Evolutionary conservation across 2,888 invertebrate genomes (phyloP).

Genomic region (Agrotis exclamationis): DNA sequence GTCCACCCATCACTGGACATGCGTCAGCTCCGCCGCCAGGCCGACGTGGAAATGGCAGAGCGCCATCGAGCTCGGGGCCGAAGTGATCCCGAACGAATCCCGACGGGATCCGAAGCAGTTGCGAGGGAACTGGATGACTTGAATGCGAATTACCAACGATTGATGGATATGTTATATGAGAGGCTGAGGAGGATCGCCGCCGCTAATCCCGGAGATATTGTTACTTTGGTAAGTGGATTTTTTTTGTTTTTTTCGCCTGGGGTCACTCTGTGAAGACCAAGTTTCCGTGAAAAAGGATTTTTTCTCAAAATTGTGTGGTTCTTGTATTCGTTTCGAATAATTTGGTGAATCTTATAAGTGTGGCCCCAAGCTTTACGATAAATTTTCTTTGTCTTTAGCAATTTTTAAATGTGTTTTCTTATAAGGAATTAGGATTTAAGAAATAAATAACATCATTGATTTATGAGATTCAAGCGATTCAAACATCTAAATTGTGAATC

Average conservation of each 20-base stretch:
- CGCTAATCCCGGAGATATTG: slow-evolving; percentile 93
- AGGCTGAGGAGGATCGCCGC: slow-evolving; percentile 93
- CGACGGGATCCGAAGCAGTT: slow-evolving; percentile 93
- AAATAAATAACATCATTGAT: slow-evolving; percentile 9
- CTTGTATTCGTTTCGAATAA: too few relatives aligned
- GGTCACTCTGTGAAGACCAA: not conserved
- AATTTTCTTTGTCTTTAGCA: not conserved
- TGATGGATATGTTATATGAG: slow-evolving; percentile 93
- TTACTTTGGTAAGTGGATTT: slow-evolving; percentile 93
- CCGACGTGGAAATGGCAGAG: slow-evolving; percentile 83
- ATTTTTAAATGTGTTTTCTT: not conserved
- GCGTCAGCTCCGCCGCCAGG: slow-evolving; percentile 84
- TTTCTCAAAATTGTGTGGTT: too few relatives aligned
- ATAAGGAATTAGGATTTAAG: not conserved
- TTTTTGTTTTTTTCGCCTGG: not conserved
- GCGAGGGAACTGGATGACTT: slow-evolving; percentile 95
- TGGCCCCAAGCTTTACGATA: not conserved
- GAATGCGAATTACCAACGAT: slow-evolving; percentile 94
- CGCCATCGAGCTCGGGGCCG: slow-evolving; percentile 79
- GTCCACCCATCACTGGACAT: slow-evolving; percentile 95
- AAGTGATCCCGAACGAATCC: slow-evolving; percentile 75
- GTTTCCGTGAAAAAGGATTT: too few relatives aligned
- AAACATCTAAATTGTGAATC: slow-evolving; percentile 1
- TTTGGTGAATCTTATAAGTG: not conserved
- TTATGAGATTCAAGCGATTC: slow-evolving; percentile 13